Conservation (phyloP, 2,113 vertebrate genomes). For the Podiceps cristatus region DNA sequence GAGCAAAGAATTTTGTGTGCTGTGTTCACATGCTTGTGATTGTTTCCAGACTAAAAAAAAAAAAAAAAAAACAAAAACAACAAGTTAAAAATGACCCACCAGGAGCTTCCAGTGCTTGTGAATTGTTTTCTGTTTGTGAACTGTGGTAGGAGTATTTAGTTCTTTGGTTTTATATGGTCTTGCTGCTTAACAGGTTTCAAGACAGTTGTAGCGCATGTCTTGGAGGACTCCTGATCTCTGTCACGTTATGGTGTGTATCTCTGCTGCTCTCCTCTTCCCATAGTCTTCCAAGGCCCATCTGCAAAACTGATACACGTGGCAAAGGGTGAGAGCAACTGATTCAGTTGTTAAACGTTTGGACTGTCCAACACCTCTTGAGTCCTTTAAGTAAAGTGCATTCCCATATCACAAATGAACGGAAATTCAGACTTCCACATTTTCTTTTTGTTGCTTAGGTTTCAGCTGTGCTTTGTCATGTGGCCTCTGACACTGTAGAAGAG, state of each 20-base stretch:
- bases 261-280: background rate
- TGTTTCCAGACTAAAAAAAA: background rate
- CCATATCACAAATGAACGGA: background rate
- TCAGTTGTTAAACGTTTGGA: background rate
- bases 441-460: background rate
- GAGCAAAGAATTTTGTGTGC: background rate
- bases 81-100: background rate
- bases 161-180: background rate
- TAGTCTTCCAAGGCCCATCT: background rate
- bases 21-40: background rate
- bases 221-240: background rate
- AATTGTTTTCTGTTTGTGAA: background rate
- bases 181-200: background rate
- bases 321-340: background rate
- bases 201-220: background rate
- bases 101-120: background rate
- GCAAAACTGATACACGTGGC: background rate
- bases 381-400: background rate
- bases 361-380: background rate
- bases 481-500: background rate
- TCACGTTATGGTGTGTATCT: fast-evolving
- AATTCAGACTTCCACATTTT: slow-evolving; percentile 9
- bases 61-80: no score
- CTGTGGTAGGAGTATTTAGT: background rate
- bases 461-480: background rate